A percentile compares a stretch with the other conserved stretches of the same genome.
phyloP scores from a whole-genome alignment of 2,113 vertebrate species.

The Coregonus clupeaformis region DNA sequence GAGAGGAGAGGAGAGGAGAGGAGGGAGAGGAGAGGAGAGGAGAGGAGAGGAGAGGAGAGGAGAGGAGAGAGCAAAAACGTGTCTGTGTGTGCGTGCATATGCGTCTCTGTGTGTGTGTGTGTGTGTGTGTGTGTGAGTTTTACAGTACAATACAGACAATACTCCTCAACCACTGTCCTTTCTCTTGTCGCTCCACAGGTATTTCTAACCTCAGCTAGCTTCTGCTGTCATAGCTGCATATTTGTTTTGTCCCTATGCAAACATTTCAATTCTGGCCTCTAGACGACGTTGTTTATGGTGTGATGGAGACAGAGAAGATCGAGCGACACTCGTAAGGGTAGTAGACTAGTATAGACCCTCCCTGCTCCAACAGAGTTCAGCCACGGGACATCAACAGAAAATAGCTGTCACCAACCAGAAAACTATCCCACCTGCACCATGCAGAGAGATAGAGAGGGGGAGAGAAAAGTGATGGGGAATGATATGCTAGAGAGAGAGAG shows the following conservation, averaged over 20 bases:
- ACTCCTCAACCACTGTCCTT: background rate
- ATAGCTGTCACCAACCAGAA: background rate
- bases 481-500: background rate
- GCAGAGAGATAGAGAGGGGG: slow-evolving; percentile 6
- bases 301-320: too few species aligned
- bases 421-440: slow-evolving; percentile 8
- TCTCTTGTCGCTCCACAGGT: background rate
- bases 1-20: background rate
- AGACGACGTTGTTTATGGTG: too few species aligned
- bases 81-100: background rate
- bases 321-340: background rate
- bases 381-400: background rate
- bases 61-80: background rate
- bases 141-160: background rate
- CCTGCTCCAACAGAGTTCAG: background rate
- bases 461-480: too few species aligned
- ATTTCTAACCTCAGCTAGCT: background rate
- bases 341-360: background rate
- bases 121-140: too few species aligned
- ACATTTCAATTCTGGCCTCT: too few species aligned
- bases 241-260: too few species aligned
- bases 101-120: too few species aligned
- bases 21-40: background rate
- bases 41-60: too few species aligned
- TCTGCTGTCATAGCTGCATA: too few species aligned